Evolutionary conservation across 35 echinoderm and acorn worm species (phyloP).

Genomic region (Anneissia japonica): DNA sequence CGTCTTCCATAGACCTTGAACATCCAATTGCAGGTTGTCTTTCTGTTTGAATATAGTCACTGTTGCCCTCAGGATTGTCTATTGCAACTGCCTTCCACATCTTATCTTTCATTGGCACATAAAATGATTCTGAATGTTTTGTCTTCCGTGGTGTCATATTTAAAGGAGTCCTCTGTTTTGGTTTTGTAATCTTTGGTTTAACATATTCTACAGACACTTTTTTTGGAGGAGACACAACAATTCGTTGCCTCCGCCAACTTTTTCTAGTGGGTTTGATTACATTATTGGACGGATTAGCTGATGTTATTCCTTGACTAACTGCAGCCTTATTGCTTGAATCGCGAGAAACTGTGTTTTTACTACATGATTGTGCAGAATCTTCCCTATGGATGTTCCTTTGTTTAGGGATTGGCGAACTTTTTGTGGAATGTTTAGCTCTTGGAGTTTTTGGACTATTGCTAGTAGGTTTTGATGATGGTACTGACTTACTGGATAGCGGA

Average conservation of each 20-base stretch:
- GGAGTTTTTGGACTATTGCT: background rate
- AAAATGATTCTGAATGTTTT: background rate
- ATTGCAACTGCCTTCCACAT: background rate
- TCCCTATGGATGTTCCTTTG: background rate
- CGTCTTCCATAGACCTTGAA: constrained; percentile 35
- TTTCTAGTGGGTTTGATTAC: background rate
- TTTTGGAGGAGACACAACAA: background rate
- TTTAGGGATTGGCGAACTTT: background rate
- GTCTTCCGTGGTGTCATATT: background rate
- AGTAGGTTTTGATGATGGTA: background rate
- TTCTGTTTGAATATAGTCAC: background rate
- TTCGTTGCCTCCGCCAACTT: background rate
- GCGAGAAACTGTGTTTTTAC: no score
- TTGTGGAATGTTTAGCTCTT: background rate
- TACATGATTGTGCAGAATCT: no score
- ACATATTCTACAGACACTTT: background rate
- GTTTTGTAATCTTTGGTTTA: background rate
- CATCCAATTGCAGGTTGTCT: constrained; percentile 41
- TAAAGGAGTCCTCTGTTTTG: background rate
- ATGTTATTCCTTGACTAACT: background rate
- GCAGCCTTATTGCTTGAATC: background rate
- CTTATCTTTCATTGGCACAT: background rate
- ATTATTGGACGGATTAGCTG: background rate
- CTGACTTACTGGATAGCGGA: background rate
- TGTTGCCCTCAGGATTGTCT: background rate